Evolutionary conservation across 2,797 vertebrate genomes (phyloP), one percentile per base, ranked within the genome.

Genomic region (Epinephelus awoara): DNA sequence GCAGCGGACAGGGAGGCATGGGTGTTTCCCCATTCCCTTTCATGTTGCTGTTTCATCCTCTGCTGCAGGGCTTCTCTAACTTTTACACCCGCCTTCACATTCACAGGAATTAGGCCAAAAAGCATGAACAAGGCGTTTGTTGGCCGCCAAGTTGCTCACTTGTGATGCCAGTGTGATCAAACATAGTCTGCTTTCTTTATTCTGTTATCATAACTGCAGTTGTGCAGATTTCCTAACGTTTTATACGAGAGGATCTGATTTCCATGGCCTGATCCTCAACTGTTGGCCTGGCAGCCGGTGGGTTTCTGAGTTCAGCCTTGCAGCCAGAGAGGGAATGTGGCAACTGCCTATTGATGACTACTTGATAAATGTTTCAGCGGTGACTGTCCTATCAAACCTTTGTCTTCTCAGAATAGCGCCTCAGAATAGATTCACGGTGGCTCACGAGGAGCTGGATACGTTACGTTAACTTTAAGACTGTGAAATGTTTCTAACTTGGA

Each of bases 341-440:
- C 97, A 92, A 94, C 94, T 93, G 93, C 94, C 92, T 95, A 96
- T 91, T 94, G 96, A 96, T 95, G 94, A 93, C 95, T 94, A 96
- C 96, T 92, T 95, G 97, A 95, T 96, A 96, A 96, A 99, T 99
- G 96, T 94, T 97, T 98, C 81, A 86, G 94, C 84, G 94, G 92
- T 98, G 98, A 98, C 96, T 95, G 86, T 92, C 85, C 94, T 86
- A 85, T 92, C 84, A 90, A 91, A 92, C 87, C 77, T 88, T 91
- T 89, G 85, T 92, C 87, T 82, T 79, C 85, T 85, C 76, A 63
- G 87, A 85, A 91, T 87, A 88, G 87, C 23, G 12, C 46, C 66
- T 66, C 70, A 13, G 70, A 85, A 88, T 83, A 77, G 79, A 75
- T 84, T 59, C 13, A 23, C 14, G 64, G 29, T 67, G 67, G 27